Conservation (phyloP, 1,140 invertebrate genomes). For the Drosophila persimilis region DNA sequence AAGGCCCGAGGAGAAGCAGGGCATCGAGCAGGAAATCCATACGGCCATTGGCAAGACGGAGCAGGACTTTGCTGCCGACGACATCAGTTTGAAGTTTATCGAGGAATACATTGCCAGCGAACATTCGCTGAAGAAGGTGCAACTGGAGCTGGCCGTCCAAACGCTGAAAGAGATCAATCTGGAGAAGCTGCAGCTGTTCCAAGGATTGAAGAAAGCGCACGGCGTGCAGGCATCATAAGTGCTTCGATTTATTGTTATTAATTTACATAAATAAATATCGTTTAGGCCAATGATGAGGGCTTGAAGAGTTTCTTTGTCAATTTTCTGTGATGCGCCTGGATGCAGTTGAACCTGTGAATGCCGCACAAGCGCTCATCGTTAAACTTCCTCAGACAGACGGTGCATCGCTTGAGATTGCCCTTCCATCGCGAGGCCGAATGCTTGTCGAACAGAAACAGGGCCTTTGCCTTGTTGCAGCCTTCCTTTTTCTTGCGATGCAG, state of each 20-base stretch:
- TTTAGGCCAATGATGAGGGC: slow-evolving; percentile 4
- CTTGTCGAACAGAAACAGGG: slow-evolving; percentile 2
- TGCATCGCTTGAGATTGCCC: slow-evolving; percentile 15
- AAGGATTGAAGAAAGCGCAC: slow-evolving; percentile 87
- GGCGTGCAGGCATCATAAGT: slow-evolving; percentile 80
- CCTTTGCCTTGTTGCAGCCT: slow-evolving; percentile 20
- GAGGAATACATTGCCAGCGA: slow-evolving; percentile 85
- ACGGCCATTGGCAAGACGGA: slow-evolving; percentile 73
- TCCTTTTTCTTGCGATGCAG: slow-evolving; percentile 21
- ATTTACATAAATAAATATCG: slow-evolving; percentile 32
- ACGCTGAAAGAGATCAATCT: slow-evolving; percentile 86
- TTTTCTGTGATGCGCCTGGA: slow-evolving; percentile 17
- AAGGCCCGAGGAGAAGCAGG: slow-evolving; percentile 11
- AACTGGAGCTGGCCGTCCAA: slow-evolving; percentile 87
- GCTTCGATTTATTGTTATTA: slow-evolving; percentile 50
- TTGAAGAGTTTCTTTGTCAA: slow-evolving; percentile 1
- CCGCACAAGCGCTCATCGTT: slow-evolving; percentile 3
- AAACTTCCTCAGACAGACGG: slow-evolving; percentile 43
- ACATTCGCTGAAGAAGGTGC: slow-evolving; percentile 85
- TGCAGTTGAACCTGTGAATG: slow-evolving; percentile 31
- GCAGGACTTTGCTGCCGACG: slow-evolving; percentile 76
- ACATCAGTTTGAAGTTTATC: slow-evolving; percentile 85
- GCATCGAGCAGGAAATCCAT: slow-evolving; percentile 70
- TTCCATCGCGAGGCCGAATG: not conserved
- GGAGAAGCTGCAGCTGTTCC: slow-evolving; percentile 84